phyloP scores from a whole-genome alignment of 2,113 vertebrate genomes.

The Laticauda laticaudata region DNA sequence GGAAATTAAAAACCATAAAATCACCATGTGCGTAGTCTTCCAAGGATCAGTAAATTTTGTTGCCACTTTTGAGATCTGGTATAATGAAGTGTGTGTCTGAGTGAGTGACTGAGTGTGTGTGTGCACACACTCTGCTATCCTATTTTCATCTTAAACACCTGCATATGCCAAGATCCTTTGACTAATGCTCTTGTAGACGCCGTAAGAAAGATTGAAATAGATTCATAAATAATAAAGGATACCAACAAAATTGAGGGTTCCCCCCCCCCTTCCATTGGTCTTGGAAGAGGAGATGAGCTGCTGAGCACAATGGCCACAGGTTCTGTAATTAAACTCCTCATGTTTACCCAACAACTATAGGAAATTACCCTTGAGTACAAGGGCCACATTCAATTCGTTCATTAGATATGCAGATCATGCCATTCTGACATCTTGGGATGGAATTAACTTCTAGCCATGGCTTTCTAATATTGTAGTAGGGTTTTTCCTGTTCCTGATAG shows the following conservation, averaged over 20 bases:
- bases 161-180: neutral
- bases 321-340: constrained; percentile 11
- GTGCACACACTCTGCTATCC: neutral
- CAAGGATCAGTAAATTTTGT: neutral
- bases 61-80: neutral
- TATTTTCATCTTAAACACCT: neutral
- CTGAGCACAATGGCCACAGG: constrained; percentile 1
- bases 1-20: neutral
- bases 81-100: neutral
- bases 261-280: accelerated
- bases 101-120: neutral
- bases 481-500: constrained; percentile 50
- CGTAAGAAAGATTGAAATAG: neutral
- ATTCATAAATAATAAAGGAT: neutral
- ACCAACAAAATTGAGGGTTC: neutral
- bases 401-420: constrained; percentile 57
- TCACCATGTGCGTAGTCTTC: neutral
- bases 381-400: constrained; percentile 16
- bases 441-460: constrained; percentile 25
- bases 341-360: constrained; percentile 33
- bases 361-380: constrained; percentile 32
- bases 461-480: constrained; percentile 58
- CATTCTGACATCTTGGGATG: constrained; percentile 28
- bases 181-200: neutral
- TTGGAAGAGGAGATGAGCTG: constrained; percentile 15